A percentile compares a stretch with the other conserved stretches of the same genome.
Conservation (phyloP, 1,140 invertebrate species). For the Samia ricini region DNA sequence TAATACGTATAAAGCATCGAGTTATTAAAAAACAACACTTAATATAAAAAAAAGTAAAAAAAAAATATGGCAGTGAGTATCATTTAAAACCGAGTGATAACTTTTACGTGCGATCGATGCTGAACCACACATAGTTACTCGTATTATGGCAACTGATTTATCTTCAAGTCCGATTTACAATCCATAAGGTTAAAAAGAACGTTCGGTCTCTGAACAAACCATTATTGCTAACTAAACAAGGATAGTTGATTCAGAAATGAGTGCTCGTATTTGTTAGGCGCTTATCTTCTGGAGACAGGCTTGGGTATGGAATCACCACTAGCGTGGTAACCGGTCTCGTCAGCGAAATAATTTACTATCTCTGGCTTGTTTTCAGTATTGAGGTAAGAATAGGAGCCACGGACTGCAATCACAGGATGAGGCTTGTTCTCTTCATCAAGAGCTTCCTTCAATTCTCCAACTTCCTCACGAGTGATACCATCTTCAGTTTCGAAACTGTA, state of each 20-base stretch:
- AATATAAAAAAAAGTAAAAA: conserved; percentile 42
- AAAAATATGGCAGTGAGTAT: conserved; percentile 61
- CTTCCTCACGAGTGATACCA: conserved; percentile 52
- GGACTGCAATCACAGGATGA: conserved; percentile 57
- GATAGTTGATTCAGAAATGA: neutral
- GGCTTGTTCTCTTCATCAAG: conserved; percentile 71
- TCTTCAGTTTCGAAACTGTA: conserved; percentile 64
- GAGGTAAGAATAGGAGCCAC: conserved; percentile 58
- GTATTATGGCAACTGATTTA: conserved; percentile 10
- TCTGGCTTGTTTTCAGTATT: conserved; percentile 38
- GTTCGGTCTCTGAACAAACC: neutral
- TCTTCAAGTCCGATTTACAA: neutral
- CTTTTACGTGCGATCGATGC: conserved; percentile 20
- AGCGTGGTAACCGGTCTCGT: conserved; percentile 76
- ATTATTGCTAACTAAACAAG: neutral
- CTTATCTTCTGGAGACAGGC: conserved; percentile 33
- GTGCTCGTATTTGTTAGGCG: neutral
- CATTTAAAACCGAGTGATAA: conserved; percentile 35
- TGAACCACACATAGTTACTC: conserved; percentile 18
- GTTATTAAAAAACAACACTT: conserved; percentile 45
- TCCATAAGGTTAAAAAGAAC: neutral
- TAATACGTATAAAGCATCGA: conserved; percentile 28
- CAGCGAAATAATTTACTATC: conserved; percentile 64
- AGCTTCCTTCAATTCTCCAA: conserved; percentile 54
- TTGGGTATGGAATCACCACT: conserved; percentile 40